These are phyloP conservation scores for Euclidia mi DNA, from an alignment of 2,888 invertebrate species.

Conservation along the genomic window DNA sequence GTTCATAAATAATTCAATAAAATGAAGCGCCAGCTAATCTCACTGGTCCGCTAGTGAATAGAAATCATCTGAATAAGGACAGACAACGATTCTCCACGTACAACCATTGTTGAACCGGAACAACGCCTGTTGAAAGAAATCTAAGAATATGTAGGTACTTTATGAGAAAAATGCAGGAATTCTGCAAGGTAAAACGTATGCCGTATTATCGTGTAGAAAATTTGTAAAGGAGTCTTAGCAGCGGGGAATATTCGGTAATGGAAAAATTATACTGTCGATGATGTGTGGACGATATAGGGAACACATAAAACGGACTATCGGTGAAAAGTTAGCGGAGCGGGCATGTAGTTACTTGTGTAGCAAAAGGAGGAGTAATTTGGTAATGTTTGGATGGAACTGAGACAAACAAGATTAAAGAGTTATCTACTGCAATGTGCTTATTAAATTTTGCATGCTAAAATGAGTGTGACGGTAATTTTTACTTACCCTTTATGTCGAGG, in stretches of 20 bases:
- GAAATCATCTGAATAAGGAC: constrained; percentile 38
- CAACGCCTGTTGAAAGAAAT: constrained; percentile 38
- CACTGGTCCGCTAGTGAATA: constrained; percentile 14
- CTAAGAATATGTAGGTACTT: no score
- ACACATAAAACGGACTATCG: constrained; percentile 16
- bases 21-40: constrained; percentile 10
- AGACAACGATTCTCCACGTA: constrained; percentile 21
- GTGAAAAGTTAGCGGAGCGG: background rate
- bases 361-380: no score
- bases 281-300: constrained; percentile 30
- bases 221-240: constrained; percentile 34
- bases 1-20: constrained; percentile 17
- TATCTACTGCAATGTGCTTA: no score
- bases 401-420: no score
- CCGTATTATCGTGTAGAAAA: constrained; percentile 36
- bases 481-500: no score
- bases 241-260: constrained; percentile 39
- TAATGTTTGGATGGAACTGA: background rate
- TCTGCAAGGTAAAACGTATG: constrained; percentile 26
- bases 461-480: no score
- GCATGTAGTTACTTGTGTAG: no score
- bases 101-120: constrained; percentile 43
- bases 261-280: constrained; percentile 49
- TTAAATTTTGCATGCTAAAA: no score
- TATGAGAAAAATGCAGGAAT: constrained; percentile 23